Percentiles rank a stretch among this genome's conserved stretches.
Evolutionary conservation across 2,797 vertebrate genomes (phyloP).

Genomic region (Enteromius afrohamiltoni): DNA sequence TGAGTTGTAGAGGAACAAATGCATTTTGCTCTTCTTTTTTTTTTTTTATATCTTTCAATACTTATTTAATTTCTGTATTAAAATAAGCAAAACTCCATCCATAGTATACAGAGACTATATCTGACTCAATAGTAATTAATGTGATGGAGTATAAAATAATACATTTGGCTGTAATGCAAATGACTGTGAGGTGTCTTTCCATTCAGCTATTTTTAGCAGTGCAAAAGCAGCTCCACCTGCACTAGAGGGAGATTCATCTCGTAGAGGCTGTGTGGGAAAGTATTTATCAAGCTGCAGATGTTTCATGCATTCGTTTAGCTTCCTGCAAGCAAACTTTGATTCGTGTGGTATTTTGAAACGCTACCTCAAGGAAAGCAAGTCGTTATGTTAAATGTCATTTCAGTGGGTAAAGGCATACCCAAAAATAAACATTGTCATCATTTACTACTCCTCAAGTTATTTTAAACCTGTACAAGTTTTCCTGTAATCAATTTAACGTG

Average conservation of each 20-base stretch:
- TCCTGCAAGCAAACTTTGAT: conserved; percentile 18
- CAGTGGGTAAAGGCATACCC: background rate
- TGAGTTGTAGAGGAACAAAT: background rate
- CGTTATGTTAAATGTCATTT: background rate
- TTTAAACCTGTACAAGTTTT: background rate
- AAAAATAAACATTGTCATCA: background rate
- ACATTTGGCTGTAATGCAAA: background rate
- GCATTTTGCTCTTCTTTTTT: background rate
- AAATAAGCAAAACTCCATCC: background rate
- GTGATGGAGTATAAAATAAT: background rate
- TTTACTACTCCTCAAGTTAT: background rate
- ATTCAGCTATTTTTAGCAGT: conserved; percentile 32
- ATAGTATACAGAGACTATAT: background rate
- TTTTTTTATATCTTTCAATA: background rate
- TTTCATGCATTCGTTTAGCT: background rate
- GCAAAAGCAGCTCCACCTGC: conserved; percentile 25
- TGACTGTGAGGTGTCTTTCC: conserved; percentile 8
- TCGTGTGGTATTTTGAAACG: conserved; percentile 29
- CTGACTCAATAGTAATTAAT: background rate
- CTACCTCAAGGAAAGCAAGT: background rate
- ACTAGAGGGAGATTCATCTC: conserved; percentile 32
- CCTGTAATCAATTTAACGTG: background rate
- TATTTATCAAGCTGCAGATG: conserved; percentile 9
- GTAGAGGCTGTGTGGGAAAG: conserved; percentile 15
- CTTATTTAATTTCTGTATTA: background rate